These are phyloP conservation scores for Telmatherina bonti DNA, from an alignment of 2,797 vertebrate genomes.

Conservation along the genomic window DNA sequence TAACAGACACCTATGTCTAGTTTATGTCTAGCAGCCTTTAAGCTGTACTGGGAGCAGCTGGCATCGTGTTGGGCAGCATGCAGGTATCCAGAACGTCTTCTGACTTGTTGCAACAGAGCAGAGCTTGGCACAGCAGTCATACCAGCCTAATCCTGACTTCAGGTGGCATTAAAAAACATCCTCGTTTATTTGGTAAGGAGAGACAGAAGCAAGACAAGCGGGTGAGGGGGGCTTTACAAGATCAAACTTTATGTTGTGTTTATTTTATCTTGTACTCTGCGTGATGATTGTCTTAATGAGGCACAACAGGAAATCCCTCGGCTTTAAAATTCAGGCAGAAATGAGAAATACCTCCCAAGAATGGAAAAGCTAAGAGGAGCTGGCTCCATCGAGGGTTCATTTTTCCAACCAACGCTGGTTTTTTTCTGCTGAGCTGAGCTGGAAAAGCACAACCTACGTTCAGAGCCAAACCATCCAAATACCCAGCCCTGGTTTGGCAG, in stretches of 20 bases:
- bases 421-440: slow-evolving; percentile 83
- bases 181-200: neutral
- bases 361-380: slow-evolving; percentile 67
- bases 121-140: slow-evolving; percentile 7
- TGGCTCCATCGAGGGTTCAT: slow-evolving; percentile 46
- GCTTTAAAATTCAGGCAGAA: slow-evolving; percentile 37
- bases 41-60: neutral
- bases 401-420: slow-evolving; percentile 72
- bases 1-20: slow-evolving; percentile 4
- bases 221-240: neutral
- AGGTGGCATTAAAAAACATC: slow-evolving; percentile 2
- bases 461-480: slow-evolving; percentile 68
- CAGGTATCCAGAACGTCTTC: slow-evolving; percentile 4
- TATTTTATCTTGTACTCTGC: slow-evolving; percentile 11
- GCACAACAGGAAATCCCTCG: slow-evolving; percentile 30
- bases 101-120: slow-evolving; percentile 16
- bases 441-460: slow-evolving; percentile 72
- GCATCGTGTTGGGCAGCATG: slow-evolving; percentile 1
- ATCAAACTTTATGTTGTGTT: slow-evolving; percentile 5
- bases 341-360: slow-evolving; percentile 62
- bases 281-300: slow-evolving; percentile 19
- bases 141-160: slow-evolving; percentile 13
- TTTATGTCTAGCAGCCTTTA: neutral
- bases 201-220: neutral
- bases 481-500: slow-evolving; percentile 80